Evolutionary conservation across 2,888 invertebrate genomes (phyloP).

Genomic region (Diaperis boleti): DNA sequence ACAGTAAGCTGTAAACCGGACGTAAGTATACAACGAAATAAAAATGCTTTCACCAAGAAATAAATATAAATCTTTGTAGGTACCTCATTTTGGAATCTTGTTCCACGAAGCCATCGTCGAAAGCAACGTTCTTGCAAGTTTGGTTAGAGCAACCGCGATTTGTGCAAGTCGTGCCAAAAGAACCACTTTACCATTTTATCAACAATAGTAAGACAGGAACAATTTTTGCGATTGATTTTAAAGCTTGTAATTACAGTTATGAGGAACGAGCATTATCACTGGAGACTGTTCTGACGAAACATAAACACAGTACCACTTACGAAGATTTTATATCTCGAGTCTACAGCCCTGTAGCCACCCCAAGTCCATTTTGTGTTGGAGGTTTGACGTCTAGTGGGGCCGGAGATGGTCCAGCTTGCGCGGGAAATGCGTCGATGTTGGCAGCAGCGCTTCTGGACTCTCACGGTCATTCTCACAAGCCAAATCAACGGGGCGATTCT

Average conservation of each 20-base stretch:
- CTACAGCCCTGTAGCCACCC: constrained; percentile 75
- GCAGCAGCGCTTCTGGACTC: constrained; percentile 72
- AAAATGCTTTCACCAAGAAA: not conserved
- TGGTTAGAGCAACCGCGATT: constrained; percentile 90
- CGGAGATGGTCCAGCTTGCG: constrained; percentile 56
- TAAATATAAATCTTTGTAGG: constrained; percentile 66
- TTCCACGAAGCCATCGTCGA: constrained; percentile 92
- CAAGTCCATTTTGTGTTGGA: constrained; percentile 65
- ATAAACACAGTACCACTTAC: constrained; percentile 89
- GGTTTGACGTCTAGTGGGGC: constrained; percentile 50
- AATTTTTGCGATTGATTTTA: constrained; percentile 24
- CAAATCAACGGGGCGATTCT: constrained; percentile 57
- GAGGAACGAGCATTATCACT: constrained; percentile 90
- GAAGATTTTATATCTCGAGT: constrained; percentile 86
- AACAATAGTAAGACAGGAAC: constrained; percentile 84
- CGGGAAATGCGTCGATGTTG: constrained; percentile 67
- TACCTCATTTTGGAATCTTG: constrained; percentile 94
- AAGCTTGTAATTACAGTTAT: constrained; percentile 73
- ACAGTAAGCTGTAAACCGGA: constrained; percentile 90
- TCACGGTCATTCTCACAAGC: constrained; percentile 63
- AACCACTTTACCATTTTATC: constrained; percentile 88
- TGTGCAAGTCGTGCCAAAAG: constrained; percentile 94
- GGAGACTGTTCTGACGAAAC: constrained; percentile 85
- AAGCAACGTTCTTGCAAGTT: constrained; percentile 79
- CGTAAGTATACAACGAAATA: too few species aligned